Evolutionary conservation across 2,888 invertebrate species (phyloP).

Genomic region (Tholera decimalis): DNA sequence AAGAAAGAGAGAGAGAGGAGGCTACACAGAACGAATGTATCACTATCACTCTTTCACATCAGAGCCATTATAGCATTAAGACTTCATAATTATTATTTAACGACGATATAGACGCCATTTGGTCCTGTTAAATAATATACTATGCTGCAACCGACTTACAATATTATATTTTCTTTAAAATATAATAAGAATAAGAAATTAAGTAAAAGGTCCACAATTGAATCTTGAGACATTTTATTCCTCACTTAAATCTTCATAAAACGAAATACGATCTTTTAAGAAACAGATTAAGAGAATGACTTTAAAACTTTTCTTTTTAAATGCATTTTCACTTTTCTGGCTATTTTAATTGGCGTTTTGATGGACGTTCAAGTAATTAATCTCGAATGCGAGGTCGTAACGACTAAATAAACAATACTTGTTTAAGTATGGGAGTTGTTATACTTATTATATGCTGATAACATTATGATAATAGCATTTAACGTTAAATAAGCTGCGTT

Average conservation of each 20-base stretch:
- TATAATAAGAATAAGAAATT: too few species aligned
- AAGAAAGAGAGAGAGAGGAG: too few species aligned
- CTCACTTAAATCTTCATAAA: slow-evolving; percentile 21
- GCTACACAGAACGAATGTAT: too few species aligned
- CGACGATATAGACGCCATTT: too few species aligned
- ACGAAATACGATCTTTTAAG: slow-evolving; percentile 26
- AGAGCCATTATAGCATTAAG: too few species aligned
- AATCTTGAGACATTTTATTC: background rate
- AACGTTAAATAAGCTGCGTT: too few species aligned
- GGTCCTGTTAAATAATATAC: too few species aligned
- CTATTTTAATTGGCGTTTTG: slow-evolving; percentile 51
- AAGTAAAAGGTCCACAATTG: background rate
- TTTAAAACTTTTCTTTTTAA: slow-evolving; percentile 46
- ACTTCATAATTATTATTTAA: too few species aligned
- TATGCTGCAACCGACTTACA: too few species aligned
- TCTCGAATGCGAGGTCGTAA: slow-evolving; percentile 58
- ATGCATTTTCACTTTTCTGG: slow-evolving; percentile 53
- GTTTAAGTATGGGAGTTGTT: slow-evolving; percentile 9
- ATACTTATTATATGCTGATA: background rate
- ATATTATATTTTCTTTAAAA: too few species aligned
- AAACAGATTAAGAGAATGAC: slow-evolving; percentile 38
- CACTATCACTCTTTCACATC: too few species aligned
- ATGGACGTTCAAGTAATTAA: slow-evolving; percentile 62
- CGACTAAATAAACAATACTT: slow-evolving; percentile 45
- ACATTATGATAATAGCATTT: background rate